phyloP scores from a whole-genome alignment of 64 coral and sea anemone species.

The Hydrozoanthus tunicans region DNA sequence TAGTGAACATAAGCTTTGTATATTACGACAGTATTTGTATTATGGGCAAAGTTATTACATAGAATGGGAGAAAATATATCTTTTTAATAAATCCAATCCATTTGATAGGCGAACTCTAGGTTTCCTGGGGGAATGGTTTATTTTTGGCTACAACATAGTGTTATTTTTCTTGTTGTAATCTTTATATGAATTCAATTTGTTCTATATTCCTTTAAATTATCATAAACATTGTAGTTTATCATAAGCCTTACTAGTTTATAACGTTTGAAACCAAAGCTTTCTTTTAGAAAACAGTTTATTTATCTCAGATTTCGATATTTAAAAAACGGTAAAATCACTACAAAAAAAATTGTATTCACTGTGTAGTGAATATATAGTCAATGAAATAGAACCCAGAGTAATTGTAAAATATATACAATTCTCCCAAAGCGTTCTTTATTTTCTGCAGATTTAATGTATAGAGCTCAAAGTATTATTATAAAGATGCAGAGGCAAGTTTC shows the following conservation, averaged over 20 bases:
- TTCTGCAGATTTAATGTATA: slow-evolving; percentile 16
- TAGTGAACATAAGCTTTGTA: slow-evolving; percentile 48
- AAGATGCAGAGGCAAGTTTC: neutral
- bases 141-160: slow-evolving; percentile 52
- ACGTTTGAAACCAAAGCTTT: slow-evolving; percentile 48
- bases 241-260: slow-evolving; percentile 54
- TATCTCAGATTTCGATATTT: slow-evolving; percentile 21
- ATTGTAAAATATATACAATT: slow-evolving; percentile 10
- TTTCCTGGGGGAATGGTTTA: slow-evolving; percentile 60
- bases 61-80: slow-evolving; percentile 62
- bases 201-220: slow-evolving; percentile 55
- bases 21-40: slow-evolving; percentile 57
- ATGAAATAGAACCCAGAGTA: slow-evolving; percentile 24
- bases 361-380: slow-evolving; percentile 10
- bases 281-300: slow-evolving; percentile 59
- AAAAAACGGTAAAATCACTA: slow-evolving; percentile 23
- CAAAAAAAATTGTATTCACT: slow-evolving; percentile 38
- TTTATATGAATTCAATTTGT: slow-evolving; percentile 59
- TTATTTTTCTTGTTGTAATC: slow-evolving; percentile 63
- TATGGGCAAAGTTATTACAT: slow-evolving; percentile 57
- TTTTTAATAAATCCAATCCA: slow-evolving; percentile 67
- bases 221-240: slow-evolving; percentile 55
- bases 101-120: slow-evolving; percentile 51
- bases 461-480: neutral
- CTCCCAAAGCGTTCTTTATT: slow-evolving; percentile 35